Percentiles rank a stretch among this genome's conserved stretches.
These are phyloP conservation scores for Poliocrania exsul DNA, from an alignment of 2,797 vertebrate species.

Conservation along the genomic window DNA sequence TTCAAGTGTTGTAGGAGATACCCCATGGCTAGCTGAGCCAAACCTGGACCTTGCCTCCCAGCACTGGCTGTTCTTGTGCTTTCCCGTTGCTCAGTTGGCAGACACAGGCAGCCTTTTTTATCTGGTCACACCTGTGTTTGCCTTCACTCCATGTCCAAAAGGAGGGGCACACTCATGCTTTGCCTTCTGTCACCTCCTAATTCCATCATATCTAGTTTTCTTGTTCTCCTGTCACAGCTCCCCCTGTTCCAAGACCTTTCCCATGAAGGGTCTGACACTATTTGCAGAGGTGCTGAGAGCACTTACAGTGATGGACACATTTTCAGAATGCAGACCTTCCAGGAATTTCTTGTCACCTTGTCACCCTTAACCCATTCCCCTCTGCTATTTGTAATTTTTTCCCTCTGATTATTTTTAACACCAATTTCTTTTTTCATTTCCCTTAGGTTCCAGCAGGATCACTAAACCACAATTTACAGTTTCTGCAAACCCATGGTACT, in stretches of 20 bases:
- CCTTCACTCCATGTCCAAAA: background rate
- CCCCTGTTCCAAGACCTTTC: background rate
- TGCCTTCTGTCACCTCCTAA: background rate
- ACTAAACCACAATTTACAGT: conserved; percentile 75
- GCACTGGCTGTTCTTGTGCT: background rate
- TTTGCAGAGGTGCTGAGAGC: background rate
- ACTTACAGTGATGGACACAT: background rate
- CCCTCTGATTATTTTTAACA: conserved; percentile 61
- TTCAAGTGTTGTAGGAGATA: background rate
- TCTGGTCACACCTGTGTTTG: background rate
- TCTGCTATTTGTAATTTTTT: conserved; percentile 29
- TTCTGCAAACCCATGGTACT: conserved; percentile 64
- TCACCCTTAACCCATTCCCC: background rate
- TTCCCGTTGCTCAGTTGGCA: background rate
- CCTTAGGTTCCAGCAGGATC: conserved; percentile 64
- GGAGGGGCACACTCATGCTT: accelerated
- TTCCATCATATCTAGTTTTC: background rate
- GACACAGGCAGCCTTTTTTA: accelerated
- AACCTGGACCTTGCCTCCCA: no score
- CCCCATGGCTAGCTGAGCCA: background rate
- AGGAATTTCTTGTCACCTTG: background rate
- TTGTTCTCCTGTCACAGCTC: background rate
- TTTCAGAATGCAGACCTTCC: background rate
- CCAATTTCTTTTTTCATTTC: conserved; percentile 64
- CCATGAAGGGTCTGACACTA: background rate